Evolutionary conservation across 2,888 invertebrate genomes (phyloP), one percentile per base, ranked within the genome.

Genomic region (Herminia tarsipennalis): DNA sequence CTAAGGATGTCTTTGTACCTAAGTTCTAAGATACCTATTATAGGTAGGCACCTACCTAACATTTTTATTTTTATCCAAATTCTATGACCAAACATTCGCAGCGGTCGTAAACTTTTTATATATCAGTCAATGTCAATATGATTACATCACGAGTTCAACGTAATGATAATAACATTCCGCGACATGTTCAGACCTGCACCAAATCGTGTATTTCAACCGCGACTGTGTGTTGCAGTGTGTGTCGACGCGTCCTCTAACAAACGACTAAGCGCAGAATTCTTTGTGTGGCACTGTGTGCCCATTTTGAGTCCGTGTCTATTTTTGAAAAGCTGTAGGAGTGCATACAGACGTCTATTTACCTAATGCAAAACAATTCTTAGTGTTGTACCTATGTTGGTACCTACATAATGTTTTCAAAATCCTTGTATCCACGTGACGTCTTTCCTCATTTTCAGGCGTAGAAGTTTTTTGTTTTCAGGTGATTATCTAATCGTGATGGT

Each of bases 181-280:
- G 55, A 70, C 76, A 68, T 48, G 73, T 75, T 57, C 33, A 55
- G 56, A 73, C 73, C 41, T 75, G 73, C 54, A 52, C 40, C 39
- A 34, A 44, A 24, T 33, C 25, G 21, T 25, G 62, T 63, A 60
- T 67, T 70, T 56, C 69, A 40, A 10, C 42, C 10, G 24, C 36
- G 21, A 4, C 32, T 6, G 12, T 2, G 9, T 6, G 6, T 22
- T 21, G 14, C 24, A n/a, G 39, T 25, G 36, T 36, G 50, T 44
- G 18, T 34, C 42, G 13, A 10, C 17, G 10, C 9, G 46, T 43
- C 34, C 6, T 21, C 36, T 18, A 18, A 24, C 21, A 17, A 40
- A 45, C 51, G 37, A 50, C 25, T 49, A 43, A 53, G 20, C 34
- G 14, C 17, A n/a, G 24, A 20, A 38, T 55, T 54, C 51, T 56